Evolutionary conservation across 2,888 invertebrate species (phyloP).

Genomic region (Polyploca ridens): DNA sequence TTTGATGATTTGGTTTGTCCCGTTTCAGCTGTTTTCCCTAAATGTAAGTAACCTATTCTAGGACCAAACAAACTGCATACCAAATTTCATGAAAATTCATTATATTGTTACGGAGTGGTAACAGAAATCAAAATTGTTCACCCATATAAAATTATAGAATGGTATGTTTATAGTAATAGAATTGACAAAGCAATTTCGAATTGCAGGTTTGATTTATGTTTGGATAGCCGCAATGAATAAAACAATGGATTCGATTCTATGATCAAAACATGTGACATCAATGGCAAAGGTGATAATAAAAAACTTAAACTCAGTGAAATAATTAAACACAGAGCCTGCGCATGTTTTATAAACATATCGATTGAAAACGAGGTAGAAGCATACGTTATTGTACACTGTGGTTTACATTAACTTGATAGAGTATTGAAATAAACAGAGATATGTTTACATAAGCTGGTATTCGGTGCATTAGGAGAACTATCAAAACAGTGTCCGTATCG

Average conservation of each 20-base stretch:
- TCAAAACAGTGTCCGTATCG: background rate
- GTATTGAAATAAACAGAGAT: constrained; percentile 41
- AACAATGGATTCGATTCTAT: background rate
- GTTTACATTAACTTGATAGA: constrained; percentile 38
- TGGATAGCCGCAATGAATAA: background rate
- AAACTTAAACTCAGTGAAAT: constrained; percentile 23
- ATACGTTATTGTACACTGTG: constrained; percentile 14
- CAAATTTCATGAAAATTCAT: no score
- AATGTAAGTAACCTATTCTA: no score
- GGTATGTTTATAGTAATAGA: background rate
- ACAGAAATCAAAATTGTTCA: no score
- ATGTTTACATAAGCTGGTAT: background rate
- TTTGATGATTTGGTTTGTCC: no score
- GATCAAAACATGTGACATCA: background rate
- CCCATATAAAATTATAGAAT: no score
- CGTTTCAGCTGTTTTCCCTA: no score
- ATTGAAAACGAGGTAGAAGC: constrained; percentile 32
- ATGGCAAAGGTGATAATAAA: constrained; percentile 12
- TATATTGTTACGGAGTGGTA: no score
- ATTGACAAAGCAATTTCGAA: background rate
- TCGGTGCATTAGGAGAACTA: background rate
- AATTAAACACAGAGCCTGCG: constrained; percentile 24
- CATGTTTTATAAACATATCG: constrained; percentile 46
- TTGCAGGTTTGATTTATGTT: background rate
- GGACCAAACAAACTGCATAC: no score